Evolutionary conservation across 2,888 invertebrate species (phyloP), one percentile per base, ranked within the genome.

Genomic region (Gastracanthus pulcherrimus): DNA sequence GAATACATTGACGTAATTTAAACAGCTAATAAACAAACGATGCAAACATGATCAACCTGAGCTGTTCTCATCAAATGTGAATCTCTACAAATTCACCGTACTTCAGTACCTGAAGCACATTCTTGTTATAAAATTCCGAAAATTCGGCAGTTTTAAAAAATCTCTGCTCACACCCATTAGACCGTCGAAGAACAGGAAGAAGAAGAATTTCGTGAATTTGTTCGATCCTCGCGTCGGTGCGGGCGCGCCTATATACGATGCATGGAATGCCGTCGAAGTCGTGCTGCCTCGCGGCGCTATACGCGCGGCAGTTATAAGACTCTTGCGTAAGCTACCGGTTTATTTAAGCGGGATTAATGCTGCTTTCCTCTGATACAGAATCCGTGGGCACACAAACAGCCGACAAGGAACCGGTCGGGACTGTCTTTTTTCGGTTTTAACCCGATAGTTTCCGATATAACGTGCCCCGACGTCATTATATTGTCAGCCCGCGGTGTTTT

Each of bases 251-350:
- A 75, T n/a, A n/a, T 16, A 23, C 55, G 55, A 26, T 55, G 55
- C 55, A 55, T n/a, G 55, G 66, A 78, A 78, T 79, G 71, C 74
- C 76, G 76, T 41, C 38, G 23, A 36, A 76, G 58, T 51, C 55
- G 36, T 41, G 48, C 51, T 48, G 51, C 64, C 34, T 4, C 26
- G 26, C n/a, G 45, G 4, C 23, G 55, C 55, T 55, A 55, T 7
- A 26, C 55, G 5, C 9, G 19, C 55, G 55, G 41, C 6, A n/a
- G n/a, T n/a, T n/a, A n/a, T n/a, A n/a, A n/a, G n/a, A 11, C 16
- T 11, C 58, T 80, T 75, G 70, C 80, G 80, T 75, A 80, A 75
- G 62, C 31, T 80, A 80, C 80, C 80, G 75, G 75, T 75, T 80
- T 80, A 62, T 70, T 75, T 51, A 36, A 75, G 51, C 31, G 67